Percentiles rank a stretch among this genome's conserved stretches.
phyloP scores from a whole-genome alignment of 2,797 vertebrate genomes.

The Schizopygopsis malacanthus region DNA sequence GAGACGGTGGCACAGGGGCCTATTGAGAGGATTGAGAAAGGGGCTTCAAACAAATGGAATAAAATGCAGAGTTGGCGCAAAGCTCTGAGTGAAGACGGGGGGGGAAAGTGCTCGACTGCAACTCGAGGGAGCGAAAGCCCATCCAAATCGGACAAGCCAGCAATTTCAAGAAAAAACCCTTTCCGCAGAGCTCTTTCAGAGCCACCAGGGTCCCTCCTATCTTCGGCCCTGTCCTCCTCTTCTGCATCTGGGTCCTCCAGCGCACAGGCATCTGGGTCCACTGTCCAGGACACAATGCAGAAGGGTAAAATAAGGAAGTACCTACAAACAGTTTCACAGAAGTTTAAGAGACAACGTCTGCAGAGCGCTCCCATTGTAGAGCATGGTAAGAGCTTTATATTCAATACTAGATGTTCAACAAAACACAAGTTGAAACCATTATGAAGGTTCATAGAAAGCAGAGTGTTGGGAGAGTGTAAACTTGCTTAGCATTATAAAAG shows the following conservation, averaged over 20 bases:
- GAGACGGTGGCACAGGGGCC: slow-evolving; percentile 59
- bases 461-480: neutral
- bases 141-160: slow-evolving; percentile 56
- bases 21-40: slow-evolving; percentile 65
- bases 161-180: slow-evolving; percentile 75
- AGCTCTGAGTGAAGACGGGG: slow-evolving; percentile 75
- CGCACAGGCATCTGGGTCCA: slow-evolving; percentile 59
- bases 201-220: slow-evolving; percentile 71
- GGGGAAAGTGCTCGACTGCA: slow-evolving; percentile 59
- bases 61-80: slow-evolving; percentile 86
- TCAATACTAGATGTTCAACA: neutral
- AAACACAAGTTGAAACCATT: neutral
- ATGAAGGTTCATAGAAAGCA: neutral
- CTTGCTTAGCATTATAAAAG: neutral
- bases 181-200: slow-evolving; percentile 87
- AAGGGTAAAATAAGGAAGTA: slow-evolving; percentile 80
- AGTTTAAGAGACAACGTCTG: slow-evolving; percentile 77
- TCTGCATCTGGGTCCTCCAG: slow-evolving; percentile 52
- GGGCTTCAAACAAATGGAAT: slow-evolving; percentile 76
- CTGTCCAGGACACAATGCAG: slow-evolving; percentile 69
- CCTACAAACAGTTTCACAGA: slow-evolving; percentile 80
- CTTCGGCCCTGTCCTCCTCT: slow-evolving; percentile 60
- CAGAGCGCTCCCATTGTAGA: slow-evolving; percentile 61
- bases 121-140: slow-evolving; percentile 64
- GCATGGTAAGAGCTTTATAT: slow-evolving; percentile 67